Evolutionary conservation across 2,888 invertebrate genomes (phyloP), one percentile per base, ranked within the genome.

Genomic region (Pachydiplax longipennis): DNA sequence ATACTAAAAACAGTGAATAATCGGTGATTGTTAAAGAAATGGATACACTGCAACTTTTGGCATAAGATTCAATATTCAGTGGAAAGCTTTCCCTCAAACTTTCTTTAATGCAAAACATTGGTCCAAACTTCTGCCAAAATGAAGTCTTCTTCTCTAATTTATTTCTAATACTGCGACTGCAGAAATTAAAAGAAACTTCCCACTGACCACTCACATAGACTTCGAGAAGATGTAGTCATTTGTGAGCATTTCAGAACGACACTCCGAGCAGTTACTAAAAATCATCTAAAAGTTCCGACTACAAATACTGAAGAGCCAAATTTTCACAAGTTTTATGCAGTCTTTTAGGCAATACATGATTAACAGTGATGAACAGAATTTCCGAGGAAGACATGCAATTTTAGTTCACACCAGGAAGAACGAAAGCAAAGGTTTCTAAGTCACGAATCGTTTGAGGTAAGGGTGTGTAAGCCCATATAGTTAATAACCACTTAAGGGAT

Each of bases 401-500:
- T 87, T 87, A 87, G 87, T 37, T 58, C 58, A 53, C 61, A 37
- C 35, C 35, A 35, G 61, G 61, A n/a, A 61, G 87, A 87, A 87
- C 22, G 87, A 87, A 18, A 61, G 61, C 37, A 35, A 61, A 61
- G 87, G 37, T 22, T 87, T 61, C 61, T 35, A 65, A 65, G 87
- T 65, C 18, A 61, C 58, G 61, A 87, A 65, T 61, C n/a, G 37
- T 61, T n/a, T 37, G 37, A 61, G 61, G 58, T 61, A 58, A 87
- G 37, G 61, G 87, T 61, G 53, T 35, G 35, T 65, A 87, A 61
- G 87, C 87, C 61, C 37, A 58, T 61, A 37, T 37, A 65, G 35
- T 87, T 37, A 87, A 58, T 58, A 61, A 61, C 37, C 58, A 61
- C 87, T 37, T 65, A 87, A 87, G 87, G 87, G 61, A 87, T 87